These are phyloP conservation scores for Neomonachus schauinslandi DNA, from an alignment of 2,113 vertebrate genomes.

Conservation along the genomic window DNA sequence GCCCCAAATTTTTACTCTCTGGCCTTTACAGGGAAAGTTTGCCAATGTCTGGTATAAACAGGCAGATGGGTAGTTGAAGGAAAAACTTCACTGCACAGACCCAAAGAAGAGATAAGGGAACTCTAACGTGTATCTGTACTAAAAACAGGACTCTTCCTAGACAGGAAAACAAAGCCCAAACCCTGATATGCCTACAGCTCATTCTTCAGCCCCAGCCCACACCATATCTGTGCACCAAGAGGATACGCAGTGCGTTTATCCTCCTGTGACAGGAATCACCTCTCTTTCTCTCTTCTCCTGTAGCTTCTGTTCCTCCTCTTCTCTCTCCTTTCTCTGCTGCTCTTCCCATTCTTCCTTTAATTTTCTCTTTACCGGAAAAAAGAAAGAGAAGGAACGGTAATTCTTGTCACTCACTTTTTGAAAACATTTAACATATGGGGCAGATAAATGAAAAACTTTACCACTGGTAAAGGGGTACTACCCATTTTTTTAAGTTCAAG, in stretches of 20 bases:
- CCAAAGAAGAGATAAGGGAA: background rate
- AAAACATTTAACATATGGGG: background rate
- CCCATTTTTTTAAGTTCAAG: background rate
- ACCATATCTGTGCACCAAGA: slow-evolving; percentile 78
- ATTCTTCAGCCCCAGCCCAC: background rate
- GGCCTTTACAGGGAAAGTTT: slow-evolving; percentile 1
- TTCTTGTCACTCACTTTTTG: background rate
- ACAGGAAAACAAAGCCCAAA: background rate
- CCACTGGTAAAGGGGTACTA: background rate
- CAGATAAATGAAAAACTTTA: background rate
- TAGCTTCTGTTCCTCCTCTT: slow-evolving; percentile 90
- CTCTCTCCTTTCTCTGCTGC: slow-evolving; percentile 92
- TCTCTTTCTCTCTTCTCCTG: slow-evolving; percentile 96
- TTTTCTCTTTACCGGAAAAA: slow-evolving; percentile 87
- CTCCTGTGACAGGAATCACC: slow-evolving; percentile 94
- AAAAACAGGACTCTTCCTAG: slow-evolving; percentile 2
- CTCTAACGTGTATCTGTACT: background rate
- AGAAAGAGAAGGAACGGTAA: background rate
- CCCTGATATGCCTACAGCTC: background rate
- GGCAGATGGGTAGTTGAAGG: background rate
- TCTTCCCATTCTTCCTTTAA: slow-evolving; percentile 98
- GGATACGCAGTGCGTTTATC: slow-evolving; percentile 92
- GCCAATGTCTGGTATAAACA: background rate
- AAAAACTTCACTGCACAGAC: background rate
- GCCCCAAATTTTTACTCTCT: background rate